Base-by-base conservation (phyloP, 2,888 invertebrate species). In the Pristionchus entomophagus region DNA sequence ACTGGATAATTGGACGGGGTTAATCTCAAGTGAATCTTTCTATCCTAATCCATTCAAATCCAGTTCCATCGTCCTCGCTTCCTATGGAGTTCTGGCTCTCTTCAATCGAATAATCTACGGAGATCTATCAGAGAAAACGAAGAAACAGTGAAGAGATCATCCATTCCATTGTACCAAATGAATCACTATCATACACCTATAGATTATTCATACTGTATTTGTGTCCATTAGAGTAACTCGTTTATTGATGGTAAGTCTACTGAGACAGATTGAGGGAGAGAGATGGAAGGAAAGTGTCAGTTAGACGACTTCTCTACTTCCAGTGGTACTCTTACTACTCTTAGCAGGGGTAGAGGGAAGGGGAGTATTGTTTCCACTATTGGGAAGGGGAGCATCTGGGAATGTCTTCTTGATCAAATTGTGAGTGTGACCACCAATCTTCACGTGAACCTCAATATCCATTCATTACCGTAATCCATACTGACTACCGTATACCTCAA, bases 361-460 rank as follows among this genome's bases (percentile, higher is more conserved):
- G 26, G 73, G 73, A 73, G 73, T 73, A 41, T 41, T 73, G 1
- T n/a, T 45, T 45, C 73, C 73, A 45, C 73, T 45, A 38, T 73
- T 80, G 22, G 78, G 78, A 49, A 80, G 78, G 2, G 78, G 78
- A 51, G 78, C 78, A 51, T 49, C 78, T 1, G 78, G 78, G 49
- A 49, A 80, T 14, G 78, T 80, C 78, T 82, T 82, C 59, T 82
- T 56, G 59, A 82, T 82, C 82, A 82, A 59, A 82, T 56, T 82
- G 41, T 82, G 82, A 1, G 59, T 56, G 29, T 82, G 82, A 41
- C 82, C 82, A 38, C 82, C 82, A 38, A 82, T 59, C 82, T 82
- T 56, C 26, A 82, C 53, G n/a, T 59, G 59, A 35, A 59, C 32
- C 82, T 59, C 0, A 26, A 56, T 35, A 38, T 59, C 53, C 1